Conservation (phyloP, 2,113 vertebrate species). For the Noctilio leporinus region DNA sequence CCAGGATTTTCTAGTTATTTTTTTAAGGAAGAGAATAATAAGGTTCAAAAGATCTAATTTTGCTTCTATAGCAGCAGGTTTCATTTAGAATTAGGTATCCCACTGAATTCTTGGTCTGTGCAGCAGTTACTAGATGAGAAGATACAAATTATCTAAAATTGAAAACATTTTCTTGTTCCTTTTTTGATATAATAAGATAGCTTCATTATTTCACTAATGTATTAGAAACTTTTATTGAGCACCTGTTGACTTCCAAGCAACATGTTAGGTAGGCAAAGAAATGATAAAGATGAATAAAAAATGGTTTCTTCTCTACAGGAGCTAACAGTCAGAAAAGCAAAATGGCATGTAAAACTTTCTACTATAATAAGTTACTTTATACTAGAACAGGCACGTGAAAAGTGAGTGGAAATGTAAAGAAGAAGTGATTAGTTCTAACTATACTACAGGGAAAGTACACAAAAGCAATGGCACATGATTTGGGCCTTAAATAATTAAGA, state of each 20-base stretch:
- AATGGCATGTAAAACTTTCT: neutral
- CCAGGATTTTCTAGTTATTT: neutral
- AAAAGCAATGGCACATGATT: neutral
- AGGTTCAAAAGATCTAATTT: constrained; percentile 2
- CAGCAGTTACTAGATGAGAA: neutral
- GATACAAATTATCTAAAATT: neutral
- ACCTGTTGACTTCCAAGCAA: neutral
- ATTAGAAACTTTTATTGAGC: constrained; percentile 35
- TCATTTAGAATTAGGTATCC: neutral
- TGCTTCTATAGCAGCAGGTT: neutral
- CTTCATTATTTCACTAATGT: constrained; percentile 38
- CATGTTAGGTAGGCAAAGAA: neutral
- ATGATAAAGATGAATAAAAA: constrained; percentile 21
- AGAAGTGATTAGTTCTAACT: neutral
- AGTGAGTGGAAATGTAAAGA: neutral
- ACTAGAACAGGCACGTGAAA: neutral
- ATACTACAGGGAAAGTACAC: neutral
- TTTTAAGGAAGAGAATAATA: constrained; percentile 11
- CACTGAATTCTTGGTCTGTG: neutral
- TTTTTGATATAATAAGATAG: constrained; percentile 17
- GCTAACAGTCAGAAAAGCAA: neutral
- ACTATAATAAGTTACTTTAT: neutral
- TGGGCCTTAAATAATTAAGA: neutral
- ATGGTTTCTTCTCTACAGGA: neutral
- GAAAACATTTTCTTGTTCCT: constrained; percentile 13